A percentile compares a stretch with the other conserved stretches of the same genome.
phyloP scores from a whole-genome alignment of 2,113 vertebrate genomes.

The Bagarius yarrelli region DNA sequence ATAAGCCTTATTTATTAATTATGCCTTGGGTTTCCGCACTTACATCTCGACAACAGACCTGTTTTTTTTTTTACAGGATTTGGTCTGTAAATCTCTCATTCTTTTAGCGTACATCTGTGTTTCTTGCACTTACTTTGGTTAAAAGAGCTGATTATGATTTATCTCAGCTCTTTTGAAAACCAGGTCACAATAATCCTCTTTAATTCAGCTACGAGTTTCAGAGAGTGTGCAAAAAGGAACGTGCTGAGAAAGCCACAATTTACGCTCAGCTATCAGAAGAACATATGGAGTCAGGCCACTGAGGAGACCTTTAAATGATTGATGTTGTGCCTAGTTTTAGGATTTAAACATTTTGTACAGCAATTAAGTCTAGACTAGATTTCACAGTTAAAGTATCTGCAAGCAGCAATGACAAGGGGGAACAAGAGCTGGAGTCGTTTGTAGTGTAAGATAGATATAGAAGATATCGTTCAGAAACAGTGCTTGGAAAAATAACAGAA shows the following conservation, averaged over 20 bases:
- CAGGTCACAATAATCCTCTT: constrained; percentile 27
- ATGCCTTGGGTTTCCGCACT: neutral
- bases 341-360: constrained; percentile 1
- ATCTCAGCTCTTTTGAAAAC: constrained; percentile 9
- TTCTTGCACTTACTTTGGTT: constrained; percentile 29
- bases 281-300: neutral
- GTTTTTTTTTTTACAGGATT: constrained; percentile 45
- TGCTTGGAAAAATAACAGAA: neutral
- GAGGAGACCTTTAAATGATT: neutral
- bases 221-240: neutral
- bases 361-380: constrained; percentile 20
- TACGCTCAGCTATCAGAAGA: neutral
- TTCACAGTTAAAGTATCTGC: constrained; percentile 2
- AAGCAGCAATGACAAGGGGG: neutral
- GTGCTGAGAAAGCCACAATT: neutral
- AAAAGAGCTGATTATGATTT: constrained; percentile 39
- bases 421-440: neutral
- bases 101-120: constrained; percentile 29
- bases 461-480: neutral
- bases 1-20: too few species aligned
- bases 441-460: neutral
- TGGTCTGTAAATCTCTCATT: constrained; percentile 29
- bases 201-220: neutral
- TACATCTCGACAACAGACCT: constrained; percentile 35
- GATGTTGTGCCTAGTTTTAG: neutral